These are phyloP conservation scores for Moxostoma hubbsi DNA, from an alignment of 2,797 vertebrate species.

Conservation along the genomic window DNA sequence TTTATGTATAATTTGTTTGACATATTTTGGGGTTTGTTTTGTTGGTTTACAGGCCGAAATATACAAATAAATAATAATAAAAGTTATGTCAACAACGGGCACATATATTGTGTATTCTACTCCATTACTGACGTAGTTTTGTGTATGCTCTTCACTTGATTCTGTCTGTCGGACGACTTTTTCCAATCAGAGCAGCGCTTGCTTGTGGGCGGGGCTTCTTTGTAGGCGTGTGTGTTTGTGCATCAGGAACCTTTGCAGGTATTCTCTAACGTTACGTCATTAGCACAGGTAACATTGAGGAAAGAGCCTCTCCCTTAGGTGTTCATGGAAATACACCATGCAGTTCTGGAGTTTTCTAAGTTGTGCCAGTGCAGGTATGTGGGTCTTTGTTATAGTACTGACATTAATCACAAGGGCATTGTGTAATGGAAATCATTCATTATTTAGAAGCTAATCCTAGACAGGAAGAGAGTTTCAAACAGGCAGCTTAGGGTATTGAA, in stretches of 20 bases:
- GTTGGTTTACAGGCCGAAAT: too few species aligned
- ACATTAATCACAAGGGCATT: slow-evolving; percentile 11
- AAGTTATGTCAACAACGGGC: too few species aligned
- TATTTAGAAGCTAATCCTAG: slow-evolving; percentile 18
- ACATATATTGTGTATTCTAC: too few species aligned
- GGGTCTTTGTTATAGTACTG: slow-evolving; percentile 9
- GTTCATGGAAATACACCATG: slow-evolving; percentile 69
- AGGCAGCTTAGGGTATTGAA: not conserved
- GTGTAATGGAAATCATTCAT: slow-evolving; percentile 31
- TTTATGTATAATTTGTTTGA: too few species aligned
- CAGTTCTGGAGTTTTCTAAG: slow-evolving; percentile 83
- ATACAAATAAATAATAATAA: too few species aligned
- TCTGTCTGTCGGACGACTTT: slow-evolving; percentile 2
- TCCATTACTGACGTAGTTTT: too few species aligned
- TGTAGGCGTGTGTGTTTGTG: slow-evolving; percentile 29
- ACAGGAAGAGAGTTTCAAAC: slow-evolving; percentile 20
- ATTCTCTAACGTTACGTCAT: slow-evolving; percentile 45
- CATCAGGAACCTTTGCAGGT: slow-evolving; percentile 41
- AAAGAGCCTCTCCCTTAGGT: slow-evolving; percentile 1
- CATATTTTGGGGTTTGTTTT: too few species aligned
- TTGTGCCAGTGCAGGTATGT: slow-evolving; percentile 81
- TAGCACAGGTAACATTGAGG: slow-evolving; percentile 36
- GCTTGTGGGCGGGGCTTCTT: slow-evolving; percentile 13
- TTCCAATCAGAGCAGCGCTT: slow-evolving; percentile 52
- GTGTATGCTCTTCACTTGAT: slow-evolving; percentile 1